Percentiles rank a stretch among this genome's conserved stretches.
phyloP scores from a whole-genome alignment of 1,140 invertebrate species.

The Drosophila mojavensis region DNA sequence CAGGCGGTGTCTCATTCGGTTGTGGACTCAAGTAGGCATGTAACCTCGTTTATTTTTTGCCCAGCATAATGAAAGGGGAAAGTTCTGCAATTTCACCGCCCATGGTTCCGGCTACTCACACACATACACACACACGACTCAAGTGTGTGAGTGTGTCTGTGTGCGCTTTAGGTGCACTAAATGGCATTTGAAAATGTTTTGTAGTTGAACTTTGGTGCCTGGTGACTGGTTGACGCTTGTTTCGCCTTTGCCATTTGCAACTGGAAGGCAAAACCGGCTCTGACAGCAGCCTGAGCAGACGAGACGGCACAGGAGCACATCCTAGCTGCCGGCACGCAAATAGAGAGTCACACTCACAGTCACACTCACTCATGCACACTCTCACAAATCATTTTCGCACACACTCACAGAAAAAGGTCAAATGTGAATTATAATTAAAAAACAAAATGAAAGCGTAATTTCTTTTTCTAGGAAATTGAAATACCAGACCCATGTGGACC shows the following conservation, averaged over 20 bases:
- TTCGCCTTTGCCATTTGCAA: conserved; percentile 53
- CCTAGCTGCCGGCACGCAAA: conserved; percentile 19
- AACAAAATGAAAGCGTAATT: conserved; percentile 68
- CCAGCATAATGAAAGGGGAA: conserved; percentile 59
- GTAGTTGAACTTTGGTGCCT: conserved; percentile 44
- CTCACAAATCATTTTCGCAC: conserved; percentile 37
- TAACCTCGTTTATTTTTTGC: conserved; percentile 54
- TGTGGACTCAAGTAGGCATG: conserved; percentile 58
- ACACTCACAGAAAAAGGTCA: conserved; percentile 45
- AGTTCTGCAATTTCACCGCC: conserved; percentile 56
- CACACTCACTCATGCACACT: conserved; percentile 14
- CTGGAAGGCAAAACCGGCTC: conserved; percentile 11
- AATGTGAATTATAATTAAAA: conserved; percentile 59
- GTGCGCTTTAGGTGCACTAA: conserved; percentile 49
- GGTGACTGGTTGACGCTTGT: conserved; percentile 43
- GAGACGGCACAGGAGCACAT: conserved; percentile 20
- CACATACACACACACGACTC: background rate
- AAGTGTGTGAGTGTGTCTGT: conserved; percentile 15
- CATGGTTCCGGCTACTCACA: conserved; percentile 35
- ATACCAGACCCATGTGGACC: conserved; percentile 27
- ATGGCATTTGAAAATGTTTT: conserved; percentile 61
- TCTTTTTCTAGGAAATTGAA: conserved; percentile 64
- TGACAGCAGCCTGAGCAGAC: conserved; percentile 28
- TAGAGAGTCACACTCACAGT: conserved; percentile 4
- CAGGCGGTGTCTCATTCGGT: conserved; percentile 48